Percentiles rank a stretch among this genome's conserved stretches.
Conservation (phyloP, 2,797 vertebrate genomes). For the Notolepis coatsorum region DNA sequence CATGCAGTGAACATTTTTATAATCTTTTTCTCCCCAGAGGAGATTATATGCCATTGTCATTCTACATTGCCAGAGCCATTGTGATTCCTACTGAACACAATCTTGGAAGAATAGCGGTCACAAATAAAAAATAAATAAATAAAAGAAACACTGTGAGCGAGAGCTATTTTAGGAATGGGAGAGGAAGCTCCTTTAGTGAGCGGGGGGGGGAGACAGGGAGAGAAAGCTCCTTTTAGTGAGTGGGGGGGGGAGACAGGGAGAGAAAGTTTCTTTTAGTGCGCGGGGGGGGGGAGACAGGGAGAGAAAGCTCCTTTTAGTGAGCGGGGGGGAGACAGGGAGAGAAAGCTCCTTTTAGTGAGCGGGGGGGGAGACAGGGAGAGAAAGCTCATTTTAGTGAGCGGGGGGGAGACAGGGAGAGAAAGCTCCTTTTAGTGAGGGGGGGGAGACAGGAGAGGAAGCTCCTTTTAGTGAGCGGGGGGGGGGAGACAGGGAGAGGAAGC, state of each 20-base stretch:
- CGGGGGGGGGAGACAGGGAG: conserved; percentile 39
- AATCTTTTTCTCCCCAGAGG: conserved; percentile 43
- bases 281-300: too few species aligned
- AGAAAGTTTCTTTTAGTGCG: too few species aligned
- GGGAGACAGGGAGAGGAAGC: conserved; percentile 58
- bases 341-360: not conserved
- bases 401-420: too few species aligned
- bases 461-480: conserved; percentile 54
- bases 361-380: conserved; percentile 3
- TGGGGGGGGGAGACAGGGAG: conserved; percentile 57
- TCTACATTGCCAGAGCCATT: conserved; percentile 41
- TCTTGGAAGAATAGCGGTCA: conserved; percentile 52
- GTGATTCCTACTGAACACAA: conserved; percentile 48
- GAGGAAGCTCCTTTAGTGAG: conserved; percentile 54
- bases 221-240: conserved; percentile 54
- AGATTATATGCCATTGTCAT: conserved; percentile 43
- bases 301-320: too few species aligned
- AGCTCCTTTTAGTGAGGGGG: conserved; percentile 45
- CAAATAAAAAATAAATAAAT: conserved; percentile 29
- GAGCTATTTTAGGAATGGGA: conserved; percentile 55
- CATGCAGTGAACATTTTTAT: conserved; percentile 42
- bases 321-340: too few species aligned
- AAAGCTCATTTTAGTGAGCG: not conserved
- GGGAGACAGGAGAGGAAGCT: conserved; percentile 46
- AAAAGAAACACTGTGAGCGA: conserved; percentile 9